Conservation (phyloP, 1,140 invertebrate species). For the Anastatus disparis region DNA sequence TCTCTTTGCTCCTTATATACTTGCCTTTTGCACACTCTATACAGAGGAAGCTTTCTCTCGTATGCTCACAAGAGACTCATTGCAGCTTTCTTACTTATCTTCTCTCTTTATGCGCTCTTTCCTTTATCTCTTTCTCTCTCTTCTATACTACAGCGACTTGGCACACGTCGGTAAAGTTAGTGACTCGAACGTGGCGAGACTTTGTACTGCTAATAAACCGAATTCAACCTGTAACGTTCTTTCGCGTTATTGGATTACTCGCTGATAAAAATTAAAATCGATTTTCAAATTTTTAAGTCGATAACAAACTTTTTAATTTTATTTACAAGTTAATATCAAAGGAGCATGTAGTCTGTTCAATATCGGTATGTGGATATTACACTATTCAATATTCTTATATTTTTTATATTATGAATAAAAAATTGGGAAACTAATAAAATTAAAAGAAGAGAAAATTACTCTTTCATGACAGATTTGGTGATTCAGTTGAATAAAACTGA, state of each 20-base stretch:
- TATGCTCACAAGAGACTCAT: conserved; percentile 43
- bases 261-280: background rate
- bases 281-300: background rate
- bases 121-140: background rate
- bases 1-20: conserved; percentile 33
- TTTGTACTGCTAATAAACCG: conserved; percentile 25
- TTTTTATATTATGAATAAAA: no score
- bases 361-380: no score
- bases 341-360: no score
- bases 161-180: conserved; percentile 29
- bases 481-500: no score
- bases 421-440: no score
- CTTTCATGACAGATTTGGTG: no score
- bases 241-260: background rate
- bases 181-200: conserved; percentile 33
- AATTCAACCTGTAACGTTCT: conserved; percentile 21
- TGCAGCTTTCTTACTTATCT: background rate
- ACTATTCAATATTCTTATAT: no score
- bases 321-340: no score
- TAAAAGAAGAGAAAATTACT: no score
- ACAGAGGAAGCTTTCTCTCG: no score
- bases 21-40: conserved; percentile 43
- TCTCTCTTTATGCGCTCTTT: background rate
- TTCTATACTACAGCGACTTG: conserved; percentile 2
- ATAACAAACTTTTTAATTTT: no score